These are phyloP conservation scores for Myzus persicae DNA, from an alignment of 1,140 invertebrate genomes.

Conservation along the genomic window DNA sequence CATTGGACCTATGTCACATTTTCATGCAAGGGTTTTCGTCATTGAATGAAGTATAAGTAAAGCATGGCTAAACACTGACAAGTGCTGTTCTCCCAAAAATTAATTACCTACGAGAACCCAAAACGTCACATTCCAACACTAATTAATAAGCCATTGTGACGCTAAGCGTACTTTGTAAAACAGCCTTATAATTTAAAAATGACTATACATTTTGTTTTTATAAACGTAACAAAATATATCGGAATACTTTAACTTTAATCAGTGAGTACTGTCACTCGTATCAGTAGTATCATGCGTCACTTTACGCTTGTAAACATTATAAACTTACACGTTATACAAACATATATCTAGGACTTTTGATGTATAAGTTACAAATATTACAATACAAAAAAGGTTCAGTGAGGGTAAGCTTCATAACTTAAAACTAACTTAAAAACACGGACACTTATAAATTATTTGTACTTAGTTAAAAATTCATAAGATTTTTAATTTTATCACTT, in stretches of 20 bases:
- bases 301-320: not conserved
- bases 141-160: constrained; percentile 22
- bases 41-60: not conserved
- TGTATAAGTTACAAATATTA: no score
- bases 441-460: no score
- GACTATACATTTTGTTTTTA: not conserved
- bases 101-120: not conserved
- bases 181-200: not conserved
- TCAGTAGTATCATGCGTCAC: no score
- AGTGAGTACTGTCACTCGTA: no score
- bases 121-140: constrained; percentile 20
- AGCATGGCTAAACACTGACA: constrained; percentile 11
- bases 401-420: no score
- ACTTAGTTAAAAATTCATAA: no score
- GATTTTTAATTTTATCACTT: no score
- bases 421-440: no score
- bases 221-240: not conserved
- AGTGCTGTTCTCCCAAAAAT: constrained; percentile 20
- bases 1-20: not conserved
- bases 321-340: not conserved
- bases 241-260: not conserved
- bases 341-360: no score
- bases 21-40: not conserved
- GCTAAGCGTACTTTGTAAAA: not conserved
- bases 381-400: no score